A percentile compares a stretch with the other conserved stretches of the same genome.
Evolutionary conservation across 1,140 invertebrate species (phyloP).

Genomic region (Drosophila littoralis): DNA sequence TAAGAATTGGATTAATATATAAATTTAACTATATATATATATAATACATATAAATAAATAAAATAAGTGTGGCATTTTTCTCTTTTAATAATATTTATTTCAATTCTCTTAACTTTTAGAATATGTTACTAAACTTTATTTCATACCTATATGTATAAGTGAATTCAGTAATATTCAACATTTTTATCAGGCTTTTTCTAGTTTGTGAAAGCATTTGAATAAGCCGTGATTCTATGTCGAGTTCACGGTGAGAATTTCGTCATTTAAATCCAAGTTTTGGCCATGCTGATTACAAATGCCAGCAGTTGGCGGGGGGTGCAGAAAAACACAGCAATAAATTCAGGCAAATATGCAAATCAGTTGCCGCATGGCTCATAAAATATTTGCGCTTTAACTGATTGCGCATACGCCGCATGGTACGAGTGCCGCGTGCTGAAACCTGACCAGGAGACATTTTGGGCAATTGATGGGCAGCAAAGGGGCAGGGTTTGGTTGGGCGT

Average conservation of each 20-base stretch:
- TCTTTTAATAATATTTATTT: too few species aligned
- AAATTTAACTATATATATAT: too few species aligned
- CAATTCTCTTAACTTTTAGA: too few species aligned
- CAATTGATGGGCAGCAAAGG: constrained; percentile 21
- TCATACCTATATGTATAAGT: too few species aligned
- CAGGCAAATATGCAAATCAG: constrained; percentile 61
- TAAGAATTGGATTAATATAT: too few species aligned
- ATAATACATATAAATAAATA: too few species aligned
- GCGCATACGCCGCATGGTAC: constrained; percentile 54
- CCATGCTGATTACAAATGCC: constrained; percentile 46
- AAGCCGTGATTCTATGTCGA: background rate
- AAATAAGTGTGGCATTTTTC: too few species aligned
- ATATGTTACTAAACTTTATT: too few species aligned
- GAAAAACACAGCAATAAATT: constrained; percentile 44
- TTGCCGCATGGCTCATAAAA: constrained; percentile 65
- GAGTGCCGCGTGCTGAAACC: constrained; percentile 27
- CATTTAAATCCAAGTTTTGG: constrained; percentile 46
- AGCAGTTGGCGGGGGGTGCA: constrained; percentile 1
- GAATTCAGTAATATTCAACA: background rate
- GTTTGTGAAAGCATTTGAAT: background rate
- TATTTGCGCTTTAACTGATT: constrained; percentile 66
- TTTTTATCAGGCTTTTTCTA: background rate
- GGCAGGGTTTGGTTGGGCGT: background rate
- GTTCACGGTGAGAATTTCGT: constrained; percentile 23
- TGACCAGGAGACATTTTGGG: constrained; percentile 45